These are phyloP conservation scores for Ailuropoda melanoleuca DNA, from an alignment of 2,113 vertebrate species.

Conservation along the genomic window DNA sequence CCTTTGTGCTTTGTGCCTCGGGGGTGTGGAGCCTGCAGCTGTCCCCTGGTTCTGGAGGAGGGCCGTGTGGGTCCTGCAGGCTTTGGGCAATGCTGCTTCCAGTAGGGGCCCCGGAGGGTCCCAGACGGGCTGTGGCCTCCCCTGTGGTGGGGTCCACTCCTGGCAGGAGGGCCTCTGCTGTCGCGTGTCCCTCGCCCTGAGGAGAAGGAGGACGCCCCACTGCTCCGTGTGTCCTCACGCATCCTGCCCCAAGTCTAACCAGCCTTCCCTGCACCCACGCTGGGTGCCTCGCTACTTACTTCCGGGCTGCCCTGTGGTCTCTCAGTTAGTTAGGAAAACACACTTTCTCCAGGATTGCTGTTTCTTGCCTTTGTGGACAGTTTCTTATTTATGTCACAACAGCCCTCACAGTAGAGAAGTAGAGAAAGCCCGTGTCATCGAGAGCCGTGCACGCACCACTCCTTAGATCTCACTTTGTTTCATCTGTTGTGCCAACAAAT, in stretches of 20 bases:
- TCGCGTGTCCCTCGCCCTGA: background rate
- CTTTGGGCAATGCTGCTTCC: background rate
- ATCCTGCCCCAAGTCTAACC: background rate
- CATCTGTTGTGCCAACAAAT: background rate
- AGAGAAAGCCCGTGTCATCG: background rate
- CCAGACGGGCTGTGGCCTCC: background rate
- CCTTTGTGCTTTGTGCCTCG: too few relatives aligned
- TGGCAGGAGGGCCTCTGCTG: background rate
- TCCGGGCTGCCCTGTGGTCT: background rate
- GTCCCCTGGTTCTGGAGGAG: too few relatives aligned
- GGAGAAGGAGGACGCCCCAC: background rate
- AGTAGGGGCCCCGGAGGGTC: background rate
- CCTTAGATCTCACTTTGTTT: background rate
- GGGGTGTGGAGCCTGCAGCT: fast-evolving
- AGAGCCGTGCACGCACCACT: background rate
- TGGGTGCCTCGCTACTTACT: too few relatives aligned
- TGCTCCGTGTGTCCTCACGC: background rate
- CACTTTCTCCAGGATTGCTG: background rate
- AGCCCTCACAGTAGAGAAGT: background rate
- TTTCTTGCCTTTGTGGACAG: background rate
- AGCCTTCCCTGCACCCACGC: background rate
- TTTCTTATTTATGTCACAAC: background rate
- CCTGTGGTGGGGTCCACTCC: background rate
- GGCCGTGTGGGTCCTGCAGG: background rate
- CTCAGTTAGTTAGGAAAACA: background rate